Conservation (phyloP, 2,888 invertebrate species). For the Eumerus sabulonum region DNA sequence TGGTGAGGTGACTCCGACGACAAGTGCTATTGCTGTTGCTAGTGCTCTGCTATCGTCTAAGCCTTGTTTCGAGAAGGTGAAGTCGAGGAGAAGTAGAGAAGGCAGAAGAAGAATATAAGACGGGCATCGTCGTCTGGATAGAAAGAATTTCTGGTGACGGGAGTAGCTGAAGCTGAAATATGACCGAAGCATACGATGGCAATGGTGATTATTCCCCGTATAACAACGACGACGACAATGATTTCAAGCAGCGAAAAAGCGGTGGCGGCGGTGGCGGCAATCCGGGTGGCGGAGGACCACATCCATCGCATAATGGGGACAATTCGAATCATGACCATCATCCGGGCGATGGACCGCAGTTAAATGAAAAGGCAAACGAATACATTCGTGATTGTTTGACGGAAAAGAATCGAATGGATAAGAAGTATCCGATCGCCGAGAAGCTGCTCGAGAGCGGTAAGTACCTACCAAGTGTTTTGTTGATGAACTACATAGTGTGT, state of each 20-base stretch:
- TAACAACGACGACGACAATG: conserved; percentile 77
- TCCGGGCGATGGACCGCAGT: conserved; percentile 75
- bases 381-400: conserved; percentile 87
- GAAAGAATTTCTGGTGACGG: too few species aligned
- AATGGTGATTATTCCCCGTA: conserved; percentile 78
- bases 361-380: conserved; percentile 87
- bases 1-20: conserved; percentile 21
- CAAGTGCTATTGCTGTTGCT: background rate
- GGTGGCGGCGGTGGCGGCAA: conserved; percentile 73
- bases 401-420: conserved; percentile 85
- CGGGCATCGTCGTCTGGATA: too few species aligned
- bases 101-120: too few species aligned
- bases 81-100: too few species aligned
- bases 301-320: conserved; percentile 75
- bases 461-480: background rate
- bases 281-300: conserved; percentile 70
- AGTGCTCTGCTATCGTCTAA: background rate
- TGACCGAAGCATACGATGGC: conserved; percentile 78
- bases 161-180: conserved; percentile 71
- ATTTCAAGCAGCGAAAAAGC: conserved; percentile 74
- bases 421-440: conserved; percentile 85
- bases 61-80: too few species aligned
- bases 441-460: conserved; percentile 88
- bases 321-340: conserved; percentile 73
- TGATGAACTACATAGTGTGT: background rate